A percentile compares a stretch with the other conserved stretches of the same genome.
phyloP scores from a whole-genome alignment of 2,888 invertebrate genomes.

The Xestia xanthographa region DNA sequence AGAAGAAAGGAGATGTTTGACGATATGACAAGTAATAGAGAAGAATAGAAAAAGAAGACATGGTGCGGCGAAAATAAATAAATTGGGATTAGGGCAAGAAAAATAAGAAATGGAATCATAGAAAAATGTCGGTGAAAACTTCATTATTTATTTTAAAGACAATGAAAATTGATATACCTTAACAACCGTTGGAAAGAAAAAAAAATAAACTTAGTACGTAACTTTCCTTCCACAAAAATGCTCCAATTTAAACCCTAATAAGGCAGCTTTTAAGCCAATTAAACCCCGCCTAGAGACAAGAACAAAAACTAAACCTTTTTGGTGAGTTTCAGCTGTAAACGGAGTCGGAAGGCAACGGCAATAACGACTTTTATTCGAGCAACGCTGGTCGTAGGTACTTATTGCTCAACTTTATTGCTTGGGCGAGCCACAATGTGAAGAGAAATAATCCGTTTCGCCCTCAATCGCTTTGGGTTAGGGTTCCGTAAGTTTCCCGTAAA shows the following conservation, averaged over 20 bases:
- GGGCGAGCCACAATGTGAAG: slow-evolving; percentile 47
- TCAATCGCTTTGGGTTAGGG: slow-evolving; percentile 36
- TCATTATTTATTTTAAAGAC: no score
- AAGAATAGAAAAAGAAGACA: no score
- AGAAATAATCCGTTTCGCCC: slow-evolving; percentile 49
- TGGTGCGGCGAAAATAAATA: no score
- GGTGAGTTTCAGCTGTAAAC: slow-evolving; percentile 9
- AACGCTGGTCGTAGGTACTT: slow-evolving; percentile 35
- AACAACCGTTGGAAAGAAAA: not conserved
- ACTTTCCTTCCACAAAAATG: not conserved
- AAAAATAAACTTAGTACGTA: no score
- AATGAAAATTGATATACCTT: no score
- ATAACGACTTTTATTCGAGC: slow-evolving; percentile 37
- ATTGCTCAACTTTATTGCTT: slow-evolving; percentile 56
- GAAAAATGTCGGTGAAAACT: no score
- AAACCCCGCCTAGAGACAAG: not conserved
- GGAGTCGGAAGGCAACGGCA: not conserved
- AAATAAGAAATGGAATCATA: not conserved
- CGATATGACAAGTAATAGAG: no score
- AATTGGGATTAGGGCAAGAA: no score
- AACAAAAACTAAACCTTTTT: not conserved
- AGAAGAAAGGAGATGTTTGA: no score
- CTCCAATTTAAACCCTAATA: no score
- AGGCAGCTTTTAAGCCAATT: not conserved
- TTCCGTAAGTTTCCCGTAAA: not conserved